Evolutionary conservation across 2,113 vertebrate genomes (phyloP).

Genomic region (Saccopteryx leptura): DNA sequence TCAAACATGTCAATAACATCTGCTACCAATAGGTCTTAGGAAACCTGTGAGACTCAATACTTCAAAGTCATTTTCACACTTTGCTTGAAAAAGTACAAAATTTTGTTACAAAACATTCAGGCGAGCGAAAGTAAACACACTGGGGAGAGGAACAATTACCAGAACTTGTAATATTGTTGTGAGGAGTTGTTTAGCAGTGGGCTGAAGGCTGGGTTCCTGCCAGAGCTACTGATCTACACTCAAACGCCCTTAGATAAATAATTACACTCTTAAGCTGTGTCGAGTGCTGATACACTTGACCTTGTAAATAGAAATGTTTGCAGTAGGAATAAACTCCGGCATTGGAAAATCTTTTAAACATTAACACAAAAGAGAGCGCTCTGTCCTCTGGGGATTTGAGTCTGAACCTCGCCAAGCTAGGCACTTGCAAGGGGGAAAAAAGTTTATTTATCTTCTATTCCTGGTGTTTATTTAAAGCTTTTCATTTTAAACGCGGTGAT

Average conservation of each 20-base stretch:
- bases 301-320: slow-evolving; percentile 96
- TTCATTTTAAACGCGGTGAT: slow-evolving; percentile 89
- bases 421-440: slow-evolving; percentile 83
- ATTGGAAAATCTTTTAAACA: slow-evolving; percentile 93
- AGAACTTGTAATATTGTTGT: slow-evolving; percentile 88
- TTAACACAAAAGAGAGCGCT: slow-evolving; percentile 92
- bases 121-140: slow-evolving; percentile 87
- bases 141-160: slow-evolving; percentile 88
- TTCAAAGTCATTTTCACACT: slow-evolving; percentile 84
- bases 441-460: slow-evolving; percentile 95
- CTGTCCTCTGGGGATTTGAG: slow-evolving; percentile 90
- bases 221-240: slow-evolving; percentile 93
- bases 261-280: slow-evolving; percentile 93
- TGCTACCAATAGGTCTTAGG: slow-evolving; percentile 76
- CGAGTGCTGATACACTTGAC: slow-evolving; percentile 94
- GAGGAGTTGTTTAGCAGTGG: slow-evolving; percentile 87
- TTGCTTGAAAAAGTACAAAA: slow-evolving; percentile 70
- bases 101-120: slow-evolving; percentile 79
- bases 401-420: slow-evolving; percentile 89
- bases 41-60: slow-evolving; percentile 61
- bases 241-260: slow-evolving; percentile 94
- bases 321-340: slow-evolving; percentile 92
- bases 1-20: slow-evolving; percentile 80
- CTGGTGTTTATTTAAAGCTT: slow-evolving; percentile 93
- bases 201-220: slow-evolving; percentile 90